phyloP scores from a whole-genome alignment of 2,797 vertebrate genomes.

The Leptoclinus maculatus region DNA sequence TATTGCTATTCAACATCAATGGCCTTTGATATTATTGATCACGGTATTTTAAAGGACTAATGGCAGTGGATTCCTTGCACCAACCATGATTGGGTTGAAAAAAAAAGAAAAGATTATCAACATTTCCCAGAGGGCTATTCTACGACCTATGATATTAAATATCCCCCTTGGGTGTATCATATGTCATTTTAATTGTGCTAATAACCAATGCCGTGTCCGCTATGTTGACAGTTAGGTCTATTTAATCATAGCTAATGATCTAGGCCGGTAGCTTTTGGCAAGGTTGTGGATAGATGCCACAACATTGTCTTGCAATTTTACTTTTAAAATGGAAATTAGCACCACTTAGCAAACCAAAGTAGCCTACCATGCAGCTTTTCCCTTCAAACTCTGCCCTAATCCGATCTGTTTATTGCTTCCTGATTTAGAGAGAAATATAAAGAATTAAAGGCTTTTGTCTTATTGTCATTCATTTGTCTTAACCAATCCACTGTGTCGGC shows the following conservation, averaged over 20 bases:
- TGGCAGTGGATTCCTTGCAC: not conserved
- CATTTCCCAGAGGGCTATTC: not conserved
- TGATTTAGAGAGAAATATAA: not conserved
- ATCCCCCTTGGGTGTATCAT: not conserved
- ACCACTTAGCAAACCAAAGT: not conserved
- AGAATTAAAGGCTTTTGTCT: not conserved
- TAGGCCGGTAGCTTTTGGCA: not conserved
- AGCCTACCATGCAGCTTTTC: not conserved
- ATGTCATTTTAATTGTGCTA: conserved; percentile 19
- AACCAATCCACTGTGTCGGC: not conserved
- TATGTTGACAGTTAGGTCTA: not conserved
- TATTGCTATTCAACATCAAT: conserved; percentile 12
- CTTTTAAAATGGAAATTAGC: conserved; percentile 2
- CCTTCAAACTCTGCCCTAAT: not conserved
- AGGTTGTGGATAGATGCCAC: not conserved
- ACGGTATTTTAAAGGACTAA: not conserved
- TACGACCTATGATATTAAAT: not conserved
- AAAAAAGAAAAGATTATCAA: conserved; percentile 5
- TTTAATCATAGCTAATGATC: not conserved
- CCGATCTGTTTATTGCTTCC: not conserved
- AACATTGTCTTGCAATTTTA: not conserved
- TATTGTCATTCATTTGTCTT: not conserved
- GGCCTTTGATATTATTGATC: not conserved
- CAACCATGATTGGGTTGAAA: not conserved
- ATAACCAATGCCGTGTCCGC: not conserved